These are phyloP conservation scores for Phrynocephalus versicolor DNA, from an alignment of 2,113 vertebrate genomes.

Conservation along the genomic window DNA sequence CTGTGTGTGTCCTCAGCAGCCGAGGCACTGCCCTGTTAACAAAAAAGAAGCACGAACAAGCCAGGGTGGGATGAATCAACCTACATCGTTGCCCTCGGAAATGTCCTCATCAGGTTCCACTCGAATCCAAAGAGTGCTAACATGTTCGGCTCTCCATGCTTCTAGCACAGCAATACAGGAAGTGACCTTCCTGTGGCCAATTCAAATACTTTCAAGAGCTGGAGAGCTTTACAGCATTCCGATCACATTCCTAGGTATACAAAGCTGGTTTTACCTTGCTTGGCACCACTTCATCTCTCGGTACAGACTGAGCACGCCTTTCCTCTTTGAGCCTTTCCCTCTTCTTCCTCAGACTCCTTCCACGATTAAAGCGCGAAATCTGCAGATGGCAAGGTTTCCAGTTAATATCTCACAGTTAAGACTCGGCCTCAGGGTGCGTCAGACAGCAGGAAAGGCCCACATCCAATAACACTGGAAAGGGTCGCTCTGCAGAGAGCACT, in stretches of 20 bases:
- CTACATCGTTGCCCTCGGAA: neutral
- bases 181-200: neutral
- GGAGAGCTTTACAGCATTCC: neutral
- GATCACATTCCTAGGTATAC: neutral
- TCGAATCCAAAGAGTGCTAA: neutral
- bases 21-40: conserved; percentile 86
- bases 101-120: neutral
- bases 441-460: too few relatives aligned
- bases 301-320: conserved; percentile 93
- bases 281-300: conserved; percentile 87
- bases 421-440: too few relatives aligned
- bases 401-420: neutral
- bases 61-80: neutral
- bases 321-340: conserved; percentile 93
- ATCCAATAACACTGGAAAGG: too few relatives aligned
- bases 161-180: neutral
- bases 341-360: conserved; percentile 91
- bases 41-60: conserved; percentile 25
- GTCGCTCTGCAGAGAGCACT: too few relatives aligned
- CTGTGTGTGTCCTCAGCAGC: conserved; percentile 87
- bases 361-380: conserved; percentile 90
- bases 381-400: conserved; percentile 65
- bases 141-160: neutral
- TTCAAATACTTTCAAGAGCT: neutral
- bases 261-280: conserved; percentile 74